A percentile compares a stretch with the other conserved stretches of the same genome.
Conservation (phyloP, 2,113 vertebrate species). For the Euleptes europaea region DNA sequence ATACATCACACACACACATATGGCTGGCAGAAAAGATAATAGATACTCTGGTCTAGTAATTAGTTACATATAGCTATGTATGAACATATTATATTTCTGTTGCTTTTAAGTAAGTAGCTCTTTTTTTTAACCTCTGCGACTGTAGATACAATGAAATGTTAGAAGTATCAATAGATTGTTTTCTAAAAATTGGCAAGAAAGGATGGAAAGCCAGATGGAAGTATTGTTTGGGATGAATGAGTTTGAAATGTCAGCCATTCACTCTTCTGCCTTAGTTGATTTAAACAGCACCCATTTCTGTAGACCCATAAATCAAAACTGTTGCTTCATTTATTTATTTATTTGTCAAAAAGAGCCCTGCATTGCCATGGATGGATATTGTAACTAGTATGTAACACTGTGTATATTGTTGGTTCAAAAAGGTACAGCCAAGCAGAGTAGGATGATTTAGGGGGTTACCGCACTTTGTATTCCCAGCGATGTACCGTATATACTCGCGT, state of each 20-base stretch:
- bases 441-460: conserved; percentile 1
- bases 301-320: background rate
- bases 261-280: background rate
- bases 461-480: no score
- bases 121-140: background rate
- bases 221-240: background rate
- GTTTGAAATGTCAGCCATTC: background rate
- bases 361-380: background rate
- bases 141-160: background rate
- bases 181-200: background rate
- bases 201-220: background rate
- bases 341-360: background rate
- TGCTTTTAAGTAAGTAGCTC: background rate
- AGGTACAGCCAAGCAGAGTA: background rate
- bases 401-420: background rate
- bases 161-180: background rate
- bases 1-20: no score
- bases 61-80: background rate
- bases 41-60: background rate
- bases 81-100: background rate
- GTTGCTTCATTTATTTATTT: background rate
- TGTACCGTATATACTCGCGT: no score
- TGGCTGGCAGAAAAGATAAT: no score
- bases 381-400: background rate
- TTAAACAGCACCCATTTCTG: background rate